Evolutionary conservation across 2,797 vertebrate genomes (phyloP), one percentile per base, ranked within the genome.

Genomic region (Syngnathus acus): DNA sequence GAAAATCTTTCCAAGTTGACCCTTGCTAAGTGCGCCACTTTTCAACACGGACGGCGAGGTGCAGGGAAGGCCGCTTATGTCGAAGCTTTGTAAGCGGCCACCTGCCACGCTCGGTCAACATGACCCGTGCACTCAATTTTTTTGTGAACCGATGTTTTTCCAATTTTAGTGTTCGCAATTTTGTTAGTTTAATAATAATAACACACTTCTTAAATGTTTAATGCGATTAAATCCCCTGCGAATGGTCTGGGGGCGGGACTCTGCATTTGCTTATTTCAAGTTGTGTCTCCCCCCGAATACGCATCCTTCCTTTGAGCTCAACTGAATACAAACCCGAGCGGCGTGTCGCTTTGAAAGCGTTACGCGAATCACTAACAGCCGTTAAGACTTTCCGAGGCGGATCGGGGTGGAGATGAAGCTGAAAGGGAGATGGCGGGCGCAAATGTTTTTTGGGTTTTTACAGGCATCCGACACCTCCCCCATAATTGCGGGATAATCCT

Each of bases 401-500:
- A 84, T 86, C 65, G 65, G 77, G 71, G 69, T 67, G 79, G 77
- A 87, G 85, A 85, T 87, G 85, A 86, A 76, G 74, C 81, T 82
- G 82, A 84, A 86, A 86, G 69, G 74, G 66, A 85, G 80, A 83
- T 47, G 68, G 74, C 74, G 60, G 42, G 42, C 21, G 42, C 60
- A 62, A 82, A 84, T 83, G 79, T 84, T 87, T 85, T 80, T 57
- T 2, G 45, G 51, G 71, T 72, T 84, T 70, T 87, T 84, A 82
- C 68, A 83, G 82, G 74, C 78, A 80, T 86, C 78, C 85, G 82
- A 84, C 88, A 87, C 84, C 76, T 82, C 74, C 77, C 79, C 71
- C 64, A 80, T 86, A 84, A 85, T 83, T 82, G 77, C 70, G 62
- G 76, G 75, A 66, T 89, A 86, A 89, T 89, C 84, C 79, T 69